These are phyloP conservation scores for Parelbella ahira DNA, from an alignment of 2,888 invertebrate species.

Conservation along the genomic window DNA sequence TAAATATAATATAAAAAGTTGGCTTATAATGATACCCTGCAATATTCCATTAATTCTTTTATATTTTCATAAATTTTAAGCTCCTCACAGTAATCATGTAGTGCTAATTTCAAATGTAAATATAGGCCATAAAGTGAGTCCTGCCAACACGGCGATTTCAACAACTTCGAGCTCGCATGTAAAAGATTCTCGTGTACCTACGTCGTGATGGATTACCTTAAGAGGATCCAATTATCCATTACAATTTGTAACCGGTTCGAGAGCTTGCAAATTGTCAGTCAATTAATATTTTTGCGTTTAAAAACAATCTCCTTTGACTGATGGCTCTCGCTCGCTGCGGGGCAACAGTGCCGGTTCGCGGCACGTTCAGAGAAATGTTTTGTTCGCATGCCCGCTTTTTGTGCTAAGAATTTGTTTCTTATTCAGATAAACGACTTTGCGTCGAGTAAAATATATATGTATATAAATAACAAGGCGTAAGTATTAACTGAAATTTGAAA, in stretches of 20 bases:
- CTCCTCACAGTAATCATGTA: too few relatives aligned
- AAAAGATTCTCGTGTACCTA: slow-evolving; percentile 13
- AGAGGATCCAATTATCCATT: slow-evolving; percentile 40
- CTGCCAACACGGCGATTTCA: slow-evolving; percentile 1
- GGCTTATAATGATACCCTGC: too few relatives aligned
- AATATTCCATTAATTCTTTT: too few relatives aligned
- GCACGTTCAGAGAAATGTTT: slow-evolving; percentile 12
- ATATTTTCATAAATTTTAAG: too few relatives aligned
- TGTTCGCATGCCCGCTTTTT: slow-evolving; percentile 10
- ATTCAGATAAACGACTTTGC: too few relatives aligned
- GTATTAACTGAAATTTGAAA: too few relatives aligned
- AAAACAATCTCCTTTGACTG: slow-evolving; percentile 49
- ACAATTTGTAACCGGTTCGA: slow-evolving; percentile 28
- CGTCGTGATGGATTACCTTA: slow-evolving; percentile 26
- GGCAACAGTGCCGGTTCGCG: slow-evolving; percentile 24
- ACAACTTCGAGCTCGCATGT: slow-evolving; percentile 13
- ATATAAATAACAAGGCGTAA: too few relatives aligned
- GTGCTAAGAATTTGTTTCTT: slow-evolving; percentile 19
- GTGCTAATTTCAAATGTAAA: slow-evolving; percentile 22
- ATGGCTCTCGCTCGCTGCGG: slow-evolving; percentile 30
- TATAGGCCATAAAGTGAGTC: slow-evolving; percentile 16
- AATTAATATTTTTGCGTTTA: slow-evolving; percentile 56
- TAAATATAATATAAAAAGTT: too few relatives aligned
- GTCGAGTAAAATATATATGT: too few relatives aligned
- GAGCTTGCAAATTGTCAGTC: slow-evolving; percentile 45